Base-by-base conservation (phyloP, 1,140 invertebrate species). In the Pseudomyrmex gracilis region DNA sequence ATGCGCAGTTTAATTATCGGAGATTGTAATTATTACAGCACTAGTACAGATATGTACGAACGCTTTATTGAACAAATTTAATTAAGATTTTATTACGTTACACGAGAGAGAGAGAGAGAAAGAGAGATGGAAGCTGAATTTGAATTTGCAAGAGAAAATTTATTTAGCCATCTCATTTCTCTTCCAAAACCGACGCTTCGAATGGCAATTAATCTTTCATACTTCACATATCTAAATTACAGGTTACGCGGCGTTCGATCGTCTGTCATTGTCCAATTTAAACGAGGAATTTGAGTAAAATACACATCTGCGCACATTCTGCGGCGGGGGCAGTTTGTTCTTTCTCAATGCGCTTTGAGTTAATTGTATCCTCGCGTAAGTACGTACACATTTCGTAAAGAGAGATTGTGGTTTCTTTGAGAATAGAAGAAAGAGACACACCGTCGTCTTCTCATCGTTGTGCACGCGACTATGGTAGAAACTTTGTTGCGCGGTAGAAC, bases 31-130 rank as follows among this genome's bases (percentile, higher is more conserved):
- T 70, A 80, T 22, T 43, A 20, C 53, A 3, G 15, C 7, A 34
- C 2, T 5, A 55, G 2, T 15, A 9, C n/a, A 43, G 43, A 45
- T 47, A 20, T 58, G 45, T 45, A 58, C 63, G n/a, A 70, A 67
- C 34, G 68, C 24, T n/a, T 45, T 20, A 78, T 78, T 78, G 57
- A 67, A 51, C 47, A 57, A 78, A 68, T 68, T 78, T 24, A 20
- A 22, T 47, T n/a, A 55, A 78, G 57, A 57, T 78, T 24, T 57
- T 20, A n/a, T 15, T n/a, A n/a, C 5, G 34, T 45, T 68, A 51
- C 7, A 12, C 2, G 20, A 8, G 9, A 47, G 20, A 9, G 43
- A 9, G 63, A 17, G 15, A 8, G 20, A 8, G 5, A 47, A 15
- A 9, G 43, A 9, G 63, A 17, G 15, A n/a, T n/a, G n/a, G n/a